Conservation (phyloP, 2,113 vertebrate genomes). For the Gobius niger region DNA sequence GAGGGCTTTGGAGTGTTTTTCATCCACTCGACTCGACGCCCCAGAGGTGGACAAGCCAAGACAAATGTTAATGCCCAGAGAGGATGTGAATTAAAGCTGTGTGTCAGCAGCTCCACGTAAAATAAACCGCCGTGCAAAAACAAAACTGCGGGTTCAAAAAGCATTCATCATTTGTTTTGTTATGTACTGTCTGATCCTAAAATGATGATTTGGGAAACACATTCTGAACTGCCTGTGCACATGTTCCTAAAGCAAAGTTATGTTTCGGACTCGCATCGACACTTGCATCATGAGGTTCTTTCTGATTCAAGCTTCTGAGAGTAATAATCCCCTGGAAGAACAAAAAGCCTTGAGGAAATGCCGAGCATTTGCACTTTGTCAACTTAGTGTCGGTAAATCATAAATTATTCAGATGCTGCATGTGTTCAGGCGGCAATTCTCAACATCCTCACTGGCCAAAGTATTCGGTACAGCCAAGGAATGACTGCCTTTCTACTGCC, state of each 20-base stretch:
- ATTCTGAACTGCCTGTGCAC: background rate
- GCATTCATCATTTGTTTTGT: no score
- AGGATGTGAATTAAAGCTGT: conserved; percentile 16
- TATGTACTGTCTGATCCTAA: no score
- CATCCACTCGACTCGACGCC: conserved; percentile 5
- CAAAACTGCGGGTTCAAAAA: background rate
- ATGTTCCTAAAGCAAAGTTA: background rate
- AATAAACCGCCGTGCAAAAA: background rate
- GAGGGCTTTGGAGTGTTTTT: conserved; percentile 19
- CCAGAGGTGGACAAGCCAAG: conserved; percentile 34
- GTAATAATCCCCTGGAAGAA: background rate
- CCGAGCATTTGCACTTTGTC: conserved; percentile 9
- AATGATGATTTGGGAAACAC: no score
- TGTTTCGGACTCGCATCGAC: background rate
- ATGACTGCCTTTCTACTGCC: no score
- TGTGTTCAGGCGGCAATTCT: background rate
- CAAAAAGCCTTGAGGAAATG: background rate
- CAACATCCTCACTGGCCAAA: no score
- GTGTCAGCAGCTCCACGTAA: background rate
- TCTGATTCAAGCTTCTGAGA: conserved; percentile 3
- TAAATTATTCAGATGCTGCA: conserved; percentile 10
- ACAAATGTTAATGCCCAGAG: conserved; percentile 34
- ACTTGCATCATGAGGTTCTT: background rate
- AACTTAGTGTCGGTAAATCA: background rate
- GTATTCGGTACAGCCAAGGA: no score